Conservation (phyloP, 2,797 vertebrate species). For the Sternotherus odoratus region DNA sequence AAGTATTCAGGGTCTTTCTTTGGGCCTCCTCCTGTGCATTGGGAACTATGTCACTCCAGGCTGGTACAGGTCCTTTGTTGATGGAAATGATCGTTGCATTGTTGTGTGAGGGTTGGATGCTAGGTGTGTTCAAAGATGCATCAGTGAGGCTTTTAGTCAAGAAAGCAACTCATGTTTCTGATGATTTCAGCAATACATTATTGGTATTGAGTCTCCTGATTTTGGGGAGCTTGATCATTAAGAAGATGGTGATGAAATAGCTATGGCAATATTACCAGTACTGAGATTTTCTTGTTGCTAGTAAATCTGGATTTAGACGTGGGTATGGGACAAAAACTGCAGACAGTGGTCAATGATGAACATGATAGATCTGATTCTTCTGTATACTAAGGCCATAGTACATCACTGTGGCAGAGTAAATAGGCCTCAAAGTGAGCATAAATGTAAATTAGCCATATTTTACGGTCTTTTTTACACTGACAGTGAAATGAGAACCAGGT, state of each 20-base stretch:
- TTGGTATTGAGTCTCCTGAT: not conserved
- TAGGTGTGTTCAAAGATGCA: not conserved
- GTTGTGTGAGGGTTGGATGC: not conserved
- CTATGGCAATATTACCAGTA: not conserved
- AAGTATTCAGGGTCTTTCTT: not conserved
- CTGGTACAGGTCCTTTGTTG: not conserved
- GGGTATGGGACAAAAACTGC: not conserved
- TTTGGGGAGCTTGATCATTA: not conserved
- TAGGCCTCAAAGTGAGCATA: not conserved
- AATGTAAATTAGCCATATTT: not conserved
- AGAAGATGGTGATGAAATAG: not conserved
- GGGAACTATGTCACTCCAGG: not conserved
- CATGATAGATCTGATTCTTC: not conserved
- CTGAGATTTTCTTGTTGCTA: not conserved
- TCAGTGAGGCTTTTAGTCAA: not conserved
- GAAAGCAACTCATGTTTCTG: not conserved
- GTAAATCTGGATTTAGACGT: not conserved
- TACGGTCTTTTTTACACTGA: not conserved
- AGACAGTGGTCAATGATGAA: not conserved
- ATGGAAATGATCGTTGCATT: not conserved
- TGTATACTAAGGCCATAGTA: not conserved
- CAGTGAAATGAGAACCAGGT: not conserved
- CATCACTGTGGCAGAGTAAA: not conserved
- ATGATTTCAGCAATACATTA: not conserved
- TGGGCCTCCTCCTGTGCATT: not conserved